Evolutionary conservation across 2,113 vertebrate genomes (phyloP), one percentile per base, ranked within the genome.

Genomic region (Prinia subflava): DNA sequence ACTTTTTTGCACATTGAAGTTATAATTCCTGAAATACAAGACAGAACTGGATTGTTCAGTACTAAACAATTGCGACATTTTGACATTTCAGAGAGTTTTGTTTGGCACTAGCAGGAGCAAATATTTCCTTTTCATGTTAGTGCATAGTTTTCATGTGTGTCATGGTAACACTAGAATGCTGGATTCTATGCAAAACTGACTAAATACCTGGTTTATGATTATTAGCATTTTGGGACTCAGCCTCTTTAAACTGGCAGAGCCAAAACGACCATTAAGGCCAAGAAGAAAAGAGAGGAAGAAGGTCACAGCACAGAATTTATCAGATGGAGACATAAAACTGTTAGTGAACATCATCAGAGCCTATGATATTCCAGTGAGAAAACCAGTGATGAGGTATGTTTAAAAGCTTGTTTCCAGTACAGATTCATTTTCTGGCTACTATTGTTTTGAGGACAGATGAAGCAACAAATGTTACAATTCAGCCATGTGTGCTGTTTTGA

Each of bases 231-330:
- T 99, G 95, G 99, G 99, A 91, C 94, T 99, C 10, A 98, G 98
- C 97, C 98, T 99, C 49, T 99, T 99, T 96, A 99, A 99, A 88
- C 95, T 99, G 97, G 96, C 99, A 12, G 99, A 99, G 82, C 98
- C 99, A 79, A 99, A 99, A 90, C 98, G 99, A 25, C 99, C 99
- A 1, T 97, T 99, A 93, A 99, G 98, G 87, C 99, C 99, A 49
- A 98, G 97, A 96, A 98, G 99, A 93, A 99, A 99, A 83, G 99
- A 99, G 68, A 98, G 99, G 90, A 99, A 99, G 98, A 99, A 99
- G 96, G 98, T 99, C 89, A 99, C 99, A 4, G 98, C 98, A 55
- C 99, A 99, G 94, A 99, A 99, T 95, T 98, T 99, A 93, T 98
- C 98, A 0, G 99, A 99, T 41, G 99, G 99, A 65, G 99, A 99